These are phyloP conservation scores for Papilio machaon DNA, from an alignment of 1,140 invertebrate species.

Conservation along the genomic window DNA sequence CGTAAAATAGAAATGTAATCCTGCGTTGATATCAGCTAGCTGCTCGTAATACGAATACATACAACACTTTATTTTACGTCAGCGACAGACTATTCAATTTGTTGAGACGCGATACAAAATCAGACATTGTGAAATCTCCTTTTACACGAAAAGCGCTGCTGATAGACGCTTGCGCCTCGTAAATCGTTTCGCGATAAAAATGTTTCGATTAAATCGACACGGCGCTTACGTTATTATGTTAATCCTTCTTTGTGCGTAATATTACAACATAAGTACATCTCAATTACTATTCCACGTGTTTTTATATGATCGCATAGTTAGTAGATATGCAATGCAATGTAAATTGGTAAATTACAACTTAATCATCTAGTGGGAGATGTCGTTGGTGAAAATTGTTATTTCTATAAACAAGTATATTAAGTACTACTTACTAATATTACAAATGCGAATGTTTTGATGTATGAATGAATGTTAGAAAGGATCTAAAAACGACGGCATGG, in stretches of 20 bases:
- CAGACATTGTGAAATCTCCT: conserved; percentile 12
- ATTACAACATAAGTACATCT: neutral
- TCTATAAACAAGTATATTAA: no score
- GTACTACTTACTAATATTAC: no score
- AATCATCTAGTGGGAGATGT: no score
- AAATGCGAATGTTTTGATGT: no score
- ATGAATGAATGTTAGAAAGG: no score
- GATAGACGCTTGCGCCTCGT: neutral
- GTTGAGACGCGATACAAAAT: conserved; percentile 11
- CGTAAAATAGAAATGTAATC: neutral
- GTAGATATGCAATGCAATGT: no score
- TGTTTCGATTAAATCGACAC: neutral
- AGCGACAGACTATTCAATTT: conserved; percentile 20
- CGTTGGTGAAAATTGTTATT: no score
- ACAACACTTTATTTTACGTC: conserved; percentile 18
- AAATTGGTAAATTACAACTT: no score
- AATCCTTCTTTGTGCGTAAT: neutral
- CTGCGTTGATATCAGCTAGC: neutral
- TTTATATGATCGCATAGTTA: no score
- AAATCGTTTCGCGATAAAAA: neutral
- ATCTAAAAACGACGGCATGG: no score
- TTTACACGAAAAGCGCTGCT: conserved; percentile 13
- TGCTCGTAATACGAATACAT: conserved; percentile 6
- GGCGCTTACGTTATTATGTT: neutral
- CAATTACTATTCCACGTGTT: neutral